phyloP scores from a whole-genome alignment of 1,140 invertebrate species.

The Polypedilum pembai region DNA sequence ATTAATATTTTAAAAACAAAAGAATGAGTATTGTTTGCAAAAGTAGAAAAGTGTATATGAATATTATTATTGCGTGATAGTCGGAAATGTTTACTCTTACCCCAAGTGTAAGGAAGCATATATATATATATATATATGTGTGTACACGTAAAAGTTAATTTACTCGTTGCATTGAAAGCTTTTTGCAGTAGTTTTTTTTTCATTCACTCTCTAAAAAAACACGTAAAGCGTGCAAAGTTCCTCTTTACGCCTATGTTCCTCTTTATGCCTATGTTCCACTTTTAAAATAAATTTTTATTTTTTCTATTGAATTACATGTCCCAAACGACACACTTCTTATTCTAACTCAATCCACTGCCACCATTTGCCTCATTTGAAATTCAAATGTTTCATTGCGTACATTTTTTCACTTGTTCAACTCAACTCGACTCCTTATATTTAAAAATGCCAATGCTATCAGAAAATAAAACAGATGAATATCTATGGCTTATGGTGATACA shows the following conservation, averaged over 20 bases:
- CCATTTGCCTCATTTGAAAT: neutral
- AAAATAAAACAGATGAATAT: too few relatives aligned
- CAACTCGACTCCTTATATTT: too few relatives aligned
- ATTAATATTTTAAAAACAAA: neutral
- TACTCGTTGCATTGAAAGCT: constrained; percentile 10
- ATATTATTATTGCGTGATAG: constrained; percentile 17
- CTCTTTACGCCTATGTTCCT: neutral
- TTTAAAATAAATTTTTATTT: neutral
- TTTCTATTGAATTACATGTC: neutral
- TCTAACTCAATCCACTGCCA: neutral
- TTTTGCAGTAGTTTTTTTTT: constrained; percentile 23
- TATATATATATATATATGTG: neutral
- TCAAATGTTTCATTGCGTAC: constrained; percentile 8
- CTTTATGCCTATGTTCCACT: neutral
- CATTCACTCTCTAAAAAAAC: neutral
- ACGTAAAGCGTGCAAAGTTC: neutral
- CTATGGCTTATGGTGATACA: too few relatives aligned
- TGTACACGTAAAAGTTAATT: neutral
- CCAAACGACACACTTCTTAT: neutral
- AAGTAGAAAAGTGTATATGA: neutral
- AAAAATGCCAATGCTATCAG: too few relatives aligned
- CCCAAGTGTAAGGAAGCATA: neutral
- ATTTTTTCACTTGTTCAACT: neutral
- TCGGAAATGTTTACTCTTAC: neutral
- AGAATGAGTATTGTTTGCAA: neutral